Percentiles rank a stretch among this genome's conserved stretches.
phyloP scores from a whole-genome alignment of 2,888 invertebrate species.

The Drosophila hawaiiensis region DNA sequence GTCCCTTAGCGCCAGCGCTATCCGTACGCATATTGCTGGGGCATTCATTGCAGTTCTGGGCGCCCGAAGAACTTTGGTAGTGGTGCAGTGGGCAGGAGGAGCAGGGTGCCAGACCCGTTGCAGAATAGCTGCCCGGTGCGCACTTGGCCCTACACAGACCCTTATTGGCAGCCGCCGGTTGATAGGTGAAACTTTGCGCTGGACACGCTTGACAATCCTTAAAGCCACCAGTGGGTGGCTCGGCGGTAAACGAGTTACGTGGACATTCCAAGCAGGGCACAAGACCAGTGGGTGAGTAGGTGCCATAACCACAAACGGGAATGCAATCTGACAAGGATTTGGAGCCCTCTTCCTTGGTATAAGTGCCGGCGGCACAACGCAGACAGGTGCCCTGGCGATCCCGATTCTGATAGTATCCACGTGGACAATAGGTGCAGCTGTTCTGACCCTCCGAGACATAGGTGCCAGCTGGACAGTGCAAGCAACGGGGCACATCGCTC shows the following conservation, averaged over 20 bases:
- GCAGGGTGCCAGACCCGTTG: constrained; percentile 97
- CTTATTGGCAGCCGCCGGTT: constrained; percentile 94
- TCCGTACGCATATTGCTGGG: constrained; percentile 95
- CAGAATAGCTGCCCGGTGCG: constrained; percentile 94
- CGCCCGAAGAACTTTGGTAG: constrained; percentile 94
- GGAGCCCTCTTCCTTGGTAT: constrained; percentile 95
- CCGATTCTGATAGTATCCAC: constrained; percentile 97
- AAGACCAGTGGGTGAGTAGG: constrained; percentile 96
- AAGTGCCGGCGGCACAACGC: constrained; percentile 96
- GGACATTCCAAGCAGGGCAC: constrained; percentile 98
- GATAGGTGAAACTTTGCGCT: constrained; percentile 94
- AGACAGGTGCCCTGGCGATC: constrained; percentile 95
- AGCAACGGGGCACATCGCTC: constrained; percentile 95
- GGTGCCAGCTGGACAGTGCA: constrained; percentile 98
- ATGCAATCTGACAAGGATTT: constrained; percentile 94
- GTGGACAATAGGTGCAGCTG: constrained; percentile 95
- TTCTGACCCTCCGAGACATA: constrained; percentile 96
- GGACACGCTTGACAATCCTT: constrained; percentile 98
- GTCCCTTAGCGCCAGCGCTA: constrained; percentile 90
- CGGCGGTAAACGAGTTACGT: constrained; percentile 94
- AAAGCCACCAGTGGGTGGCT: constrained; percentile 95
- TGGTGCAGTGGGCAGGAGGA: constrained; percentile 96
- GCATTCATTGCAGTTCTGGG: constrained; percentile 95
- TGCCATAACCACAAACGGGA: constrained; percentile 98
- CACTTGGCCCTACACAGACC: constrained; percentile 95